Evolutionary conservation across 2,888 invertebrate species (phyloP).

Genomic region (Cybosia mesomella): DNA sequence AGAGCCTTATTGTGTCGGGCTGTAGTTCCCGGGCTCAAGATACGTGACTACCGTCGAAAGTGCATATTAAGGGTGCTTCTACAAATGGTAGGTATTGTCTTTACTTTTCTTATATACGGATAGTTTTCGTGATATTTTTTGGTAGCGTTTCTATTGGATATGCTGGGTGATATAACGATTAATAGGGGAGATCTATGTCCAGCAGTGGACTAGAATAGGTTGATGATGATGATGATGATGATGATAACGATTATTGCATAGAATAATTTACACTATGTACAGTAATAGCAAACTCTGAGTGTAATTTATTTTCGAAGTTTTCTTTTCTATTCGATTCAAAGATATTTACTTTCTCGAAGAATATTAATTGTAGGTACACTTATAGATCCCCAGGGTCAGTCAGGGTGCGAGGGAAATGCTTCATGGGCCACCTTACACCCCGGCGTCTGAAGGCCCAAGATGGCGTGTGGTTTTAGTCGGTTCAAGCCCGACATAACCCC

Average conservation of each 20-base stretch:
- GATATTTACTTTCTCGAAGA: too few relatives aligned
- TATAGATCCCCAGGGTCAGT: too few relatives aligned
- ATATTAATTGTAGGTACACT: too few relatives aligned
- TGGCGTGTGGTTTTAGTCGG: too few relatives aligned
- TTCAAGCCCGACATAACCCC: too few relatives aligned
- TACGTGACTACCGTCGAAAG: constrained; percentile 7
- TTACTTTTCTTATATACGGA: neutral
- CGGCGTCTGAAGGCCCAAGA: too few relatives aligned
- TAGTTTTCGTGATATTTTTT: neutral
- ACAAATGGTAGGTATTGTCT: constrained; percentile 2
- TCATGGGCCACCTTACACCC: too few relatives aligned
- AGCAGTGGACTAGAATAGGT: too few relatives aligned
- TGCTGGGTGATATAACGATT: neutral
- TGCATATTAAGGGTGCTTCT: constrained; percentile 3
- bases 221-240: too few relatives aligned
- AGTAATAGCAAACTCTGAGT: neutral
- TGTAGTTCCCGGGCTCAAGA: neutral
- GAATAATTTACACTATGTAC: neutral
- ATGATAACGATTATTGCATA: too few relatives aligned
- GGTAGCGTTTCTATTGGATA: neutral
- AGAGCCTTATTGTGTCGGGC: constrained; percentile 9
- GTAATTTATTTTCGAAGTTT: neutral
- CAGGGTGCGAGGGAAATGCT: too few relatives aligned
- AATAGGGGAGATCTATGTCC: too few relatives aligned
- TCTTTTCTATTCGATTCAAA: neutral